phyloP scores from a whole-genome alignment of 1,140 invertebrate genomes.

The Drosophila nigrodunni region DNA sequence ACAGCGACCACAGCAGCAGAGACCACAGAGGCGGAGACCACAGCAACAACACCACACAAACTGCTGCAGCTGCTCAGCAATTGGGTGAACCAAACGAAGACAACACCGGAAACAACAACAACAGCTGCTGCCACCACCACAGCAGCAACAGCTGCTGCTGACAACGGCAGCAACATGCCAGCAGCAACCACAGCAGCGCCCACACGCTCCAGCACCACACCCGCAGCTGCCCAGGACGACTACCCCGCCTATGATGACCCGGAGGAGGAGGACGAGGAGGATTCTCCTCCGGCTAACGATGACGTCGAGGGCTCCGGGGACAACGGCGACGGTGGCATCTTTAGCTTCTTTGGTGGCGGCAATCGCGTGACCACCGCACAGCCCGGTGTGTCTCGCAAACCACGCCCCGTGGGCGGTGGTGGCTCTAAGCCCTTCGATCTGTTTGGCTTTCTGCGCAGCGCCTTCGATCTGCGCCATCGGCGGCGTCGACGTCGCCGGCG shows the following conservation, averaged over 20 bases:
- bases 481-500: constrained; percentile 56
- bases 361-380: constrained; percentile 41
- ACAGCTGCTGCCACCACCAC: constrained; percentile 2
- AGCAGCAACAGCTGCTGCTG: constrained; percentile 21
- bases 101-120: constrained; percentile 8
- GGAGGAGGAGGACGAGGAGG: constrained; percentile 3
- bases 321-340: constrained; percentile 38
- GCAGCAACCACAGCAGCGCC: constrained; percentile 46
- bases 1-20: neutral
- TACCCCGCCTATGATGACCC: neutral
- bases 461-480: constrained; percentile 49
- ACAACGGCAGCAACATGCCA: constrained; percentile 23
- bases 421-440: constrained; percentile 58
- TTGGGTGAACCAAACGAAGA: constrained; percentile 11
- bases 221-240: constrained; percentile 17
- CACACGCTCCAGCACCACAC: constrained; percentile 47
- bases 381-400: constrained; percentile 60
- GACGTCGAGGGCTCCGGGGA: constrained; percentile 84
- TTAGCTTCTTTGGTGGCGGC: constrained; percentile 51
- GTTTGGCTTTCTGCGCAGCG: constrained; percentile 52
- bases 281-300: constrained; percentile 57
- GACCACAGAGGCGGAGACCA: too few relatives aligned
- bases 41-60: neutral
- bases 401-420: constrained; percentile 54
- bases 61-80: constrained; percentile 15